These are phyloP conservation scores for Loripinus fragilis DNA, from an alignment of 2,888 invertebrate genomes.

Conservation along the genomic window DNA sequence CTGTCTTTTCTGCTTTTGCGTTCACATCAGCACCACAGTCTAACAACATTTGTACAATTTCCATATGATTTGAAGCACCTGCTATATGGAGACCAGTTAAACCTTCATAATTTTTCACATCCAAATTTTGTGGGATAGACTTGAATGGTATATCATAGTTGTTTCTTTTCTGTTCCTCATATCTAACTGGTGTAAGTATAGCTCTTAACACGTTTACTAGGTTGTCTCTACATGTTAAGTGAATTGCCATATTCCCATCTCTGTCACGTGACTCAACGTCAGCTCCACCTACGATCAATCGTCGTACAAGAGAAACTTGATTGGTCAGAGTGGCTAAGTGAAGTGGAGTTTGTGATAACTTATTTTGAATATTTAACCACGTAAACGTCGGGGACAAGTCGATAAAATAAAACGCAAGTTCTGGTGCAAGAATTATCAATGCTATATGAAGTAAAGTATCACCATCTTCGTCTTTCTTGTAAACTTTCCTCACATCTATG, in stretches of 20 bases:
- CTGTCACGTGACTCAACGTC: slow-evolving; percentile 25
- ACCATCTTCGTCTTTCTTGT: slow-evolving; percentile 39
- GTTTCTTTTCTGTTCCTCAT: slow-evolving; percentile 13
- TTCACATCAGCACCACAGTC: slow-evolving; percentile 32
- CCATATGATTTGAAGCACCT: slow-evolving; percentile 6
- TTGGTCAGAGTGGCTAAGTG: slow-evolving; percentile 30
- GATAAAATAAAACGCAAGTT: slow-evolving; percentile 21
- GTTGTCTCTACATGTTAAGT: slow-evolving; percentile 23
- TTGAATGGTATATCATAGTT: slow-evolving; percentile 23
- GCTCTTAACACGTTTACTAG: neutral
- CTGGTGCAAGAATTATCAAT: slow-evolving; percentile 23
- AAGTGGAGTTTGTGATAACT: slow-evolving; percentile 25
- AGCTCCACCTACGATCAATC: slow-evolving; percentile 29
- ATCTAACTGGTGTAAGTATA: slow-evolving; percentile 15
- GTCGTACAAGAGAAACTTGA: slow-evolving; percentile 13
- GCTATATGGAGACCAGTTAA: slow-evolving; percentile 46
- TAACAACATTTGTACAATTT: slow-evolving; percentile 22
- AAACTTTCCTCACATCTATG: slow-evolving; percentile 4
- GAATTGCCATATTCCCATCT: slow-evolving; percentile 31
- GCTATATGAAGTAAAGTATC: slow-evolving; percentile 44
- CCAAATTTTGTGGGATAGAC: slow-evolving; percentile 18
- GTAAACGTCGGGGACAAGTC: neutral
- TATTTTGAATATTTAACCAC: slow-evolving; percentile 20
- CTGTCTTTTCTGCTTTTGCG: slow-evolving; percentile 17
- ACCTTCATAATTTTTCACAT: slow-evolving; percentile 49